Base-by-base conservation (phyloP, 2,113 vertebrate species). In the Tyto alba region DNA sequence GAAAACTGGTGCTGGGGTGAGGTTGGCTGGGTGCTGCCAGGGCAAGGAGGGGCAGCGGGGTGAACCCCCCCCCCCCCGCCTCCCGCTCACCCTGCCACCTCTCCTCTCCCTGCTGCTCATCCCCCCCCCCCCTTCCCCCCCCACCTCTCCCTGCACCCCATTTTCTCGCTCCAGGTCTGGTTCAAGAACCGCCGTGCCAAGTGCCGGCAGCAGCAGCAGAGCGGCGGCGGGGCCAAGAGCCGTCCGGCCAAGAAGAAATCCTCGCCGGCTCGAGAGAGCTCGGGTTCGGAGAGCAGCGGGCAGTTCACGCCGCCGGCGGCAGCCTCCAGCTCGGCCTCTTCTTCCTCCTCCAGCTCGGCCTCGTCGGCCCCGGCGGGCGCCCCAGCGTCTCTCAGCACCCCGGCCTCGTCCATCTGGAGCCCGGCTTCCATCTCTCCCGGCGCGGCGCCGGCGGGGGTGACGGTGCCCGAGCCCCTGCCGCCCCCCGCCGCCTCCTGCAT, bases 171-270 rank as follows among this genome's bases (percentile, higher is more conserved):
- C 17, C 97, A 99, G 99, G 99, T 99, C 78, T 99, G 99, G 99
- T 99, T 99, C 98, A 99, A 99, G 98, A 99, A 99, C 97, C 99
- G 99, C 40, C 99, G 99, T 52, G 99, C 99, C 98, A 99, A 99
- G 97, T 99, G 99, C 98, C 99, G 99, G 97, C 99, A 99, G 98
- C 99, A 99, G 98, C 98, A 98, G 97, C 98, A 98, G 98, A 99
- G 98, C 20, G 98, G 99, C 56, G 97, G 97, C 67, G 98, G 98
- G 40, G 97, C 99, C 97, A 99, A 99, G 96, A 98, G 98, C 95
- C 97, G 99, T 14, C 99, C 99, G 11, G 98, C 98, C 90, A 99
- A 99, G 98, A 99, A 99, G 98, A 99, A 99, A 96, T 98, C 99
- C 0, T 99, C 99, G 0, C 99, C 99, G 6, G 98, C 99, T n/a